A percentile compares a stretch with the other conserved stretches of the same genome.
Evolutionary conservation across 2,113 vertebrate species (phyloP).

Genomic region (Brachypteracias leptosomus): DNA sequence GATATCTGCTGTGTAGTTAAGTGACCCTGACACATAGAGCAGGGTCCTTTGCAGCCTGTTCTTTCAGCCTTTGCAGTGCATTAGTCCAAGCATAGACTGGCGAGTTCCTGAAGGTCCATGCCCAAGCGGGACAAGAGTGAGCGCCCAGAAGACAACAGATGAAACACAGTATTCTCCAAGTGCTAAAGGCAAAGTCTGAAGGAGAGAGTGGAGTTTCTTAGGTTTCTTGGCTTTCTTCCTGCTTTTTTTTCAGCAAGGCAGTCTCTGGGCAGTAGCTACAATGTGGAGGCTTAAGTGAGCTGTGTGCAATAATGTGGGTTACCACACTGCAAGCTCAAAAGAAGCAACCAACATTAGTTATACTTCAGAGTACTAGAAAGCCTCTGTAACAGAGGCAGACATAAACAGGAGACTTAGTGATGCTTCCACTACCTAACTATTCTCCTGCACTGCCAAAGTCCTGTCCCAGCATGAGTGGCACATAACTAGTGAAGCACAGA

Average conservation of each 20-base stretch:
- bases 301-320: not conserved
- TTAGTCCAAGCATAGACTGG: not conserved
- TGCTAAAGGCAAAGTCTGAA: not conserved
- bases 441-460: not conserved
- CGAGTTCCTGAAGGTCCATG: rapidly evolving
- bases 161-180: not conserved
- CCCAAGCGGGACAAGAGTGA: rapidly evolving
- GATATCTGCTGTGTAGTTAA: not conserved
- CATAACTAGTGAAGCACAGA: not conserved
- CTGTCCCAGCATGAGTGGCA: not conserved
- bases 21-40: not conserved
- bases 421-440: not conserved
- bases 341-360: not conserved
- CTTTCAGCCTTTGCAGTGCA: not conserved
- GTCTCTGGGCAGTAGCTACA: not conserved
- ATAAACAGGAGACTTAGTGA: not conserved
- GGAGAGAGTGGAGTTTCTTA: not conserved
- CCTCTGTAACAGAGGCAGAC: not conserved
- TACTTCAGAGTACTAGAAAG: not conserved
- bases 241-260: not conserved
- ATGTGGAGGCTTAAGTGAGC: not conserved
- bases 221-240: not conserved
- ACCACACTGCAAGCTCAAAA: not conserved
- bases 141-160: not conserved
- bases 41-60: not conserved